Base-by-base conservation (phyloP, 2,888 invertebrate genomes). In the Sialis lutaria region DNA sequence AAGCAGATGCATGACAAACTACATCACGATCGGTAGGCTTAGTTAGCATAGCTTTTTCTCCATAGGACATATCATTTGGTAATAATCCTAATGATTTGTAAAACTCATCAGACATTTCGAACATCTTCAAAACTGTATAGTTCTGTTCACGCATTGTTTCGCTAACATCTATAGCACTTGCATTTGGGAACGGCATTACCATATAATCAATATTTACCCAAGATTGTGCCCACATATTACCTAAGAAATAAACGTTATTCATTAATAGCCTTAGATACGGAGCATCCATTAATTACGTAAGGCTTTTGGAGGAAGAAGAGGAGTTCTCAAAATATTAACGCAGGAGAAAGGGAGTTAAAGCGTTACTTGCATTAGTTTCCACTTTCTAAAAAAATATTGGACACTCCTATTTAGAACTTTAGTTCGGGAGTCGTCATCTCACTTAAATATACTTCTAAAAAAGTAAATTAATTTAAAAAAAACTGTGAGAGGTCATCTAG, bases 1-100 rank as follows among this genome's bases (percentile, higher is more conserved):
- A 79, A 47, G 80, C 80, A 2, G 78, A 77, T 1, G 79, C 77
- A 54, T 79, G 71, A 52, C 82, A 82, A 46, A 78, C 71, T 0
- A 76, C 70, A 32, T 70, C 67, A 31, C 74, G 65, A 34, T 72
- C 68, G 50, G 62, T 63, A 0, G 77, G 77, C 52, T 76, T 76
- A 49, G 67, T 69, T 22, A 82, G 70, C 56, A 75, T 63, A 0
- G 73, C 72, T 4, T 59, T 58, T 49, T 65, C 64, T 61, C 76
- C 70, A 58, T 78, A 82, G 1, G 73, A 68, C 49, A 73, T 67
- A 2, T 69, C 68, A 57, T 77, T 75, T 34, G 70, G 68, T n/a
- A 69, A 66, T 48, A 83, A 69, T 0, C 78, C 79, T 39, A 77
- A 56, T 0, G 75, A 75, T 47, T 65, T 64, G 54, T 77, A 77